These are phyloP conservation scores for Acanthiza pusilla DNA, from an alignment of 2,797 vertebrate species.

Conservation along the genomic window DNA sequence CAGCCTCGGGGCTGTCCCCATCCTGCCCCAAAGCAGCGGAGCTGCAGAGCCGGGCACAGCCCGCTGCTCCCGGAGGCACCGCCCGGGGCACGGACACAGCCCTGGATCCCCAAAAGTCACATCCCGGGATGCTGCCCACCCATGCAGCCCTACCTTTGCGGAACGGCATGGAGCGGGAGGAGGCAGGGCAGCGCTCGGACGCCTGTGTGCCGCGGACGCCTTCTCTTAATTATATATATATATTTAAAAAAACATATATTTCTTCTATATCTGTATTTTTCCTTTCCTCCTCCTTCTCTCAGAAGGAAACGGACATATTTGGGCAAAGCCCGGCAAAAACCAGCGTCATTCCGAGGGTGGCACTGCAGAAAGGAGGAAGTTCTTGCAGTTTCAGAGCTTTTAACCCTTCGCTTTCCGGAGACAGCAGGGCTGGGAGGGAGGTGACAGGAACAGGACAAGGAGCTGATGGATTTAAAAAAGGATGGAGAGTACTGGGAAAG, in stretches of 20 bases:
- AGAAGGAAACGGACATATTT: conserved; percentile 46
- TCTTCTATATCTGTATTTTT: neutral
- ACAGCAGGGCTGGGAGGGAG: neutral
- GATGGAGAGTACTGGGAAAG: neutral
- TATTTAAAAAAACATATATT: neutral
- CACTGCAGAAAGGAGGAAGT: conserved; percentile 50
- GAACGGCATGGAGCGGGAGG: conserved; percentile 32
- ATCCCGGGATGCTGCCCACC: neutral
- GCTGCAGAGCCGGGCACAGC: neutral
- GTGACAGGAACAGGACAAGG: neutral
- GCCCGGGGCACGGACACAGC: neutral
- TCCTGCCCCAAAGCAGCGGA: fast-evolving
- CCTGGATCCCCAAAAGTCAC: neutral
- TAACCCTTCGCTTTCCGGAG: conserved; percentile 1
- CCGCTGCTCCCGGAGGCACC: neutral
- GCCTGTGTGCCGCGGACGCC: neutral
- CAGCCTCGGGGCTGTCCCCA: neutral
- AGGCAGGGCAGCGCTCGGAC: neutral
- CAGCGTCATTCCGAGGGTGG: conserved; percentile 40
- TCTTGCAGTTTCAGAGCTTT: neutral
- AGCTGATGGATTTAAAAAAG: neutral
- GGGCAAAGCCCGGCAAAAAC: conserved; percentile 13
- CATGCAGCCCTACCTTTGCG: conserved; percentile 32
- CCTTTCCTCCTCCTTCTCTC: neutral
- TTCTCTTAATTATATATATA: fast-evolving